Conservation (phyloP, 2,888 invertebrate genomes). For the Drosophila paramelanica region DNA sequence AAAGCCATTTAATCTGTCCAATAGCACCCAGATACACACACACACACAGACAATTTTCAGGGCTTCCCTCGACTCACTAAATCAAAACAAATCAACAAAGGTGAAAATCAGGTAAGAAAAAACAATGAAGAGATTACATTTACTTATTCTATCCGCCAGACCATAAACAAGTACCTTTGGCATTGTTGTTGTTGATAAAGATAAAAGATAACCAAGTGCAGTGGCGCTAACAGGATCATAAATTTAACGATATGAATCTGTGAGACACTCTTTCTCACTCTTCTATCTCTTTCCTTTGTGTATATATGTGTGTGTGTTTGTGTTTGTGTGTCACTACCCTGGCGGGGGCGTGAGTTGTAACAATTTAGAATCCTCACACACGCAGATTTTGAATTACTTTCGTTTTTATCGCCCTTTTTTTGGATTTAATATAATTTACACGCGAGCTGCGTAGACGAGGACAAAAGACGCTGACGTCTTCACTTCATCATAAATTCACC, state of each 20-base stretch:
- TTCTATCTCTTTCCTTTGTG: neutral
- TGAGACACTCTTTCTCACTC: neutral
- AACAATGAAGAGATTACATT: constrained; percentile 52
- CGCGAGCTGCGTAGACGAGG: constrained; percentile 68
- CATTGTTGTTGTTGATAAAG: constrained; percentile 47
- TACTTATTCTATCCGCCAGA: constrained; percentile 62
- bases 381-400: constrained; percentile 78
- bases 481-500: constrained; percentile 82
- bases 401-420: constrained; percentile 64
- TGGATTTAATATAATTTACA: constrained; percentile 64
- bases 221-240: constrained; percentile 83
- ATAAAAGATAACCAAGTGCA: constrained; percentile 67
- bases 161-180: constrained; percentile 67
- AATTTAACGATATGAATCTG: constrained; percentile 79
- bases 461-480: constrained; percentile 70
- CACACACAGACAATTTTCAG: constrained; percentile 10
- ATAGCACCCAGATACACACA: neutral
- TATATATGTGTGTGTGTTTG: constrained; percentile 10
- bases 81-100: constrained; percentile 55
- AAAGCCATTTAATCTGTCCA: too few relatives aligned
- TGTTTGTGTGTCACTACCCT: constrained; percentile 25
- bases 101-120: constrained; percentile 59
- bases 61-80: constrained; percentile 36
- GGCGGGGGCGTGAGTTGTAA: constrained; percentile 56
- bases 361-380: constrained; percentile 64